Base-by-base conservation (phyloP, 2,113 vertebrate genomes). In the Centropus bengalensis region DNA sequence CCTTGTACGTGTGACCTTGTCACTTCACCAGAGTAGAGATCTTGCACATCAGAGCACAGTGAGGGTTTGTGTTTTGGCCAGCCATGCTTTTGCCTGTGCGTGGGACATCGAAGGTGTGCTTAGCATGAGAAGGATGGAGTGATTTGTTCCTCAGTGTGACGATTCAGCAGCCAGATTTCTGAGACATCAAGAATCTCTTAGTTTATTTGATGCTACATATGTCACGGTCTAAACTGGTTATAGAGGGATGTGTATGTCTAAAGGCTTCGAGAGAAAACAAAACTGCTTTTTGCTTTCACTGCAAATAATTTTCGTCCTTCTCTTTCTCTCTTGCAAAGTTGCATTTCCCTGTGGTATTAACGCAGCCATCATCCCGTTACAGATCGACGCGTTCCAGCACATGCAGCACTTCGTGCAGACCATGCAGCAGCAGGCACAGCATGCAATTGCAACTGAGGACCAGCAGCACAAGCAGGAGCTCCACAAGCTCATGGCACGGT, bases 401-500 rank as follows among this genome's bases (percentile, higher is more conserved):
- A 99, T 99, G 99, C 99, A 99, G 96, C 99, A 99, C 96, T 99
- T 99, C 23, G 99, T 99, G 18, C 99, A 99, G 97, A 99, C 98
- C 5, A 98, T 99, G 98, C 99, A 99, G 94, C 99, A 99, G 91
- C 99, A 99, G 86, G 99, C 99, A 2, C 99, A 99, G 96, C 99
- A 99, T 0, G 99, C 99, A 74, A 98, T 99, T 3, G 99, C 99
- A 2, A 98, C 98, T 0, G 99, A 99, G 93, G 99, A 99, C 97
- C 99, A 99, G 93, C 99, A 99, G 95, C 99, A 99, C 94, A 99
- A 99, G 86, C 99, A 98, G 95, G 99, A 99, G 69, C 98, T 99
- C 68, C 99, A 99, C 91, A 99, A 99, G 86, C 99, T 99, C 47
- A 99, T 99, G 99, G 99, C 99, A 96, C 98, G 99, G 99, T 99